Evolutionary conservation across 2,888 invertebrate species (phyloP).

Genomic region (Sepioteuthis lessoniana): DNA sequence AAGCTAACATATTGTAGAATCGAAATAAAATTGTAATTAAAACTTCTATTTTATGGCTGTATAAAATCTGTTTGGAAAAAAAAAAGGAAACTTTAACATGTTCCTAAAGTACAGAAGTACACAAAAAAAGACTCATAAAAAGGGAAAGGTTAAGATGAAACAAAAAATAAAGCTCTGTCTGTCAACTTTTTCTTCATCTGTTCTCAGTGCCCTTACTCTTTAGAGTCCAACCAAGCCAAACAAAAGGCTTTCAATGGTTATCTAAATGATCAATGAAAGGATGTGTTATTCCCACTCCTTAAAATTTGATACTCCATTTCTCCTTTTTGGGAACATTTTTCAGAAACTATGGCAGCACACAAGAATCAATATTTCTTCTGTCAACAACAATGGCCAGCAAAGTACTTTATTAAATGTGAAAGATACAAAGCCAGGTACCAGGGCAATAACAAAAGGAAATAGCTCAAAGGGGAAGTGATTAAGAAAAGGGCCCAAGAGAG

Average conservation of each 20-base stretch:
- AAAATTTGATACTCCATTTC: not conserved
- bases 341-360: not conserved
- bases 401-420: not conserved
- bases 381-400: not conserved
- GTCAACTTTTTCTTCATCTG: not conserved
- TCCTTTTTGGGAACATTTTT: not conserved
- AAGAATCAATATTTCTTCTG: conserved; percentile 19
- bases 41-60: not conserved
- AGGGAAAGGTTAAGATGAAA: not conserved
- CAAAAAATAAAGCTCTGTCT: not conserved
- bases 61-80: not conserved
- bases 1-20: not conserved
- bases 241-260: not conserved
- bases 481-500: not conserved
- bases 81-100: not conserved
- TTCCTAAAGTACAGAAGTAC: no score
- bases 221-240: not conserved
- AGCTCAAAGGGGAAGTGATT: not conserved
- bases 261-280: not conserved
- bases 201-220: not conserved
- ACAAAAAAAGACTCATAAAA: not conserved
- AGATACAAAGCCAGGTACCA: not conserved
- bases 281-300: not conserved
- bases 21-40: not conserved
- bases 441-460: no score